Evolutionary conservation across 2,113 vertebrate genomes (phyloP), one percentile per base, ranked within the genome.

Genomic region (Poeciliopsis turrubarensis): DNA sequence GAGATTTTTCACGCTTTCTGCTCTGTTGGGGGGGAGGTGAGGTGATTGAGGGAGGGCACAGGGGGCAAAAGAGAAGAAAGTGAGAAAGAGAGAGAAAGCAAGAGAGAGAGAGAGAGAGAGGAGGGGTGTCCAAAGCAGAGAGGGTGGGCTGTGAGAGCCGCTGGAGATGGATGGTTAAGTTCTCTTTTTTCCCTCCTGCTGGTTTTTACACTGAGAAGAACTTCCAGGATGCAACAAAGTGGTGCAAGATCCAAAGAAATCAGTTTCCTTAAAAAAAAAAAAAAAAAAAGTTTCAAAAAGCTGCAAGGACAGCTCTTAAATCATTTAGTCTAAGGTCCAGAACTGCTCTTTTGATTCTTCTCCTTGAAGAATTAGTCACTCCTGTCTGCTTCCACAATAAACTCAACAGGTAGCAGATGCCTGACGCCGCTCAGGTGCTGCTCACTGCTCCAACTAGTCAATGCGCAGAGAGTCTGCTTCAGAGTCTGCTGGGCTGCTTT

Each of bases 1-100:
- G 92, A 95, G 87, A 93, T 94, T 94, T 93, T 94, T 91, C 94
- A 94, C 92, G 89, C 94, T 95, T 93, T 92, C 92, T 94, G 92
- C 93, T 94, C 93, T 91, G 86, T 92, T 84, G 89, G 92, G 93
- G 94, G 87, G 87, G 54, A 31, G 51, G 31, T 83, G 89, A 82
- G 87, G 87, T 85, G 82, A 68, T 47, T 75, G 62, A 73, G 76
- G 70, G 61, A 51, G 54, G 67, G 41, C 54, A 77, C 39, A 70
- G 75, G 73, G 89, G 86, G 83, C 83, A 85, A 78, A 85, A 81
- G 87, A 91, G 51, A 57, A 80, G 87, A 86, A 85, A 92, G 34
- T 37, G 34, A 91, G 51, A 54, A 8, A 22, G 51, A n/a, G 51
- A 25, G 17, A 25, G 17, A 17, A 5, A 54, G 84, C 80, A 72